Evolutionary conservation across 2,888 invertebrate genomes (phyloP).

Genomic region (Aleiodes leptofemur): DNA sequence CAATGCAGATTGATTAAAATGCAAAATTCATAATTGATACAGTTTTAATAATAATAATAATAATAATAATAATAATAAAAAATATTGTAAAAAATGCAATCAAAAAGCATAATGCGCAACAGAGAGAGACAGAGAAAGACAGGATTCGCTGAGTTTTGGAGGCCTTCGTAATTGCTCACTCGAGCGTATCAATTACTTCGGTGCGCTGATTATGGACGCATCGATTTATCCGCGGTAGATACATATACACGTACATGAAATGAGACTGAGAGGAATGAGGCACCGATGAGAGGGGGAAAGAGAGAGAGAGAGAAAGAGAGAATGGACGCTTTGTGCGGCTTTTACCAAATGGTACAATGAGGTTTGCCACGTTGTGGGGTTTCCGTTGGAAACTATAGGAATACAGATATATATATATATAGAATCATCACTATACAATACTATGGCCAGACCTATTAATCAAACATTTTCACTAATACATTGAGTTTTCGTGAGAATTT

Average conservation of each 20-base stretch:
- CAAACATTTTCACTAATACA: neutral
- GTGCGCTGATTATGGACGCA: conserved; percentile 36
- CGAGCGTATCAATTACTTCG: conserved; percentile 35
- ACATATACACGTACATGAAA: neutral
- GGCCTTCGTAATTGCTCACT: conserved; percentile 11
- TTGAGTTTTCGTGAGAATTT: neutral
- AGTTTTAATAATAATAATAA: too few species aligned
- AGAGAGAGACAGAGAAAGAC: neutral
- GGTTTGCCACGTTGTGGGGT: conserved; percentile 29
- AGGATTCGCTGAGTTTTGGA: neutral
- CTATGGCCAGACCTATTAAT: conserved; percentile 4
- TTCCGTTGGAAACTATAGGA: conserved; percentile 14
- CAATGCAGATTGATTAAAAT: too few species aligned
- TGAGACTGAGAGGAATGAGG: neutral
- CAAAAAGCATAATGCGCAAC: too few species aligned
- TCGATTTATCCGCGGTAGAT: conserved; percentile 19
- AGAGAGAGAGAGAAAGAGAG: neutral
- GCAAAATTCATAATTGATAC: too few species aligned
- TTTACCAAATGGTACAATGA: conserved; percentile 32
- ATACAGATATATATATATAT: neutral
- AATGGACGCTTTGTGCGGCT: conserved; percentile 25
- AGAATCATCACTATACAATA: conserved; percentile 12
- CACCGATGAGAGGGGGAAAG: neutral
- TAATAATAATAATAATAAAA: too few species aligned
- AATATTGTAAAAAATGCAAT: too few species aligned